Conservation (phyloP, 2,888 invertebrate genomes). For the Lasioglossum leucozonium region DNA sequence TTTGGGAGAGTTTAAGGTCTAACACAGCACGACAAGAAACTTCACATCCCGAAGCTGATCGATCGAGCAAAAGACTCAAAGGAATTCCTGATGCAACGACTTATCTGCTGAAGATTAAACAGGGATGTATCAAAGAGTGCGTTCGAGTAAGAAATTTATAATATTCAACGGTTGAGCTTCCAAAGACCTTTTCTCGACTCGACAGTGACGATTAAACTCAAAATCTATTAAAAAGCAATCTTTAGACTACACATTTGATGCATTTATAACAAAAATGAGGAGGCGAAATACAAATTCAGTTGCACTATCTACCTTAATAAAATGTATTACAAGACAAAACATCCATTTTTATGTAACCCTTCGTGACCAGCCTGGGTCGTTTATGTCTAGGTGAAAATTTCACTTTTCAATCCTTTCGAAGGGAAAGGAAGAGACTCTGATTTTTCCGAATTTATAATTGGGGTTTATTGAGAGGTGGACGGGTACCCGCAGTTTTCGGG, state of each 20-base stretch:
- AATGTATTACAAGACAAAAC: neutral
- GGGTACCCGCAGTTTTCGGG: too few relatives aligned
- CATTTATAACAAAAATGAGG: neutral
- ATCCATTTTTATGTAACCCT: too few relatives aligned
- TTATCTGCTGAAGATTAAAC: constrained; percentile 31
- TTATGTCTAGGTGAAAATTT: too few relatives aligned
- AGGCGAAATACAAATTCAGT: too few relatives aligned
- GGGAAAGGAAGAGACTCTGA: too few relatives aligned
- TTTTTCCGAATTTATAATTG: too few relatives aligned
- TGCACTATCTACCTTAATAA: too few relatives aligned
- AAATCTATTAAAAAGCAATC: neutral
- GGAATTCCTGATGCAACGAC: constrained; percentile 28
- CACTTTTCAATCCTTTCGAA: too few relatives aligned
- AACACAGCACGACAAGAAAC: neutral
- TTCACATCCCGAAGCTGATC: neutral
- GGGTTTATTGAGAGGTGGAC: too few relatives aligned
- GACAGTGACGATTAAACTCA: neutral
- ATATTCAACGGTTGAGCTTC: constrained; percentile 32
- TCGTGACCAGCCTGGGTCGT: too few relatives aligned
- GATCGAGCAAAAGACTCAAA: constrained; percentile 23
- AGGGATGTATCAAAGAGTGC: constrained; percentile 42
- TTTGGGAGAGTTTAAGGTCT: neutral
- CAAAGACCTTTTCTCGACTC: constrained; percentile 14
- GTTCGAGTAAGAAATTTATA: constrained; percentile 38
- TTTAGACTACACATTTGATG: neutral